Evolutionary conservation across 2,888 invertebrate species (phyloP).

Genomic region (Cremastinae sp.): DNA sequence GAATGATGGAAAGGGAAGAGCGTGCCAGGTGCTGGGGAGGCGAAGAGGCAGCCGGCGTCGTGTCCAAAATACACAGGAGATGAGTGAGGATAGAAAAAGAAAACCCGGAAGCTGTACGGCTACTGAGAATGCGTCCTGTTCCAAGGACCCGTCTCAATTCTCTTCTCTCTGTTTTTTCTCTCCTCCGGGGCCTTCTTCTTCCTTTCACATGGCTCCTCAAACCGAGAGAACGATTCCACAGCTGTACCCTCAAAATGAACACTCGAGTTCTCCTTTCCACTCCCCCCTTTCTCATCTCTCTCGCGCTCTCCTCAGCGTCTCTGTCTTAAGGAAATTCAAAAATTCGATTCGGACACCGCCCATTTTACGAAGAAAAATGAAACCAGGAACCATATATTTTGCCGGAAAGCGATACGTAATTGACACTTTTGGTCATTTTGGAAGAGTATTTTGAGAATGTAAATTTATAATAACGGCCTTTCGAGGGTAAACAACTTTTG

Average conservation of each 20-base stretch:
- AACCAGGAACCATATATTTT: conserved; percentile 43
- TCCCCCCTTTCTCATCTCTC: conserved; percentile 25
- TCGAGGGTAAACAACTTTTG: too few relatives aligned
- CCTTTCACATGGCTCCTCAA: conserved; percentile 54
- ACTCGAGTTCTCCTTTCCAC: not conserved
- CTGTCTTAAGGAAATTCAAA: conserved; percentile 72
- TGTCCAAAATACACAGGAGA: conserved; percentile 68
- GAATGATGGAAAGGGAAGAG: conserved; percentile 45
- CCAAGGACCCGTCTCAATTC: conserved; percentile 71
- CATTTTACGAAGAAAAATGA: conserved; percentile 57
- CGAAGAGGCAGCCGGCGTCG: conserved; percentile 57
- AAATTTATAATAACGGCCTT: too few relatives aligned
- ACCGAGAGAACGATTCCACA: conserved; percentile 27
- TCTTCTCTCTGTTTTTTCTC: conserved; percentile 50
- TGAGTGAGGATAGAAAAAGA: conserved; percentile 49
- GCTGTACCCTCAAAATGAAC: conserved; percentile 49
- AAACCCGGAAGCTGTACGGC: conserved; percentile 77
- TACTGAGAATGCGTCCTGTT: conserved; percentile 76
- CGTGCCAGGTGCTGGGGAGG: conserved; percentile 72
- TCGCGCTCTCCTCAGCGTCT: conserved; percentile 62
- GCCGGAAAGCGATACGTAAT: too few relatives aligned
- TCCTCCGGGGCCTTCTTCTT: conserved; percentile 52
- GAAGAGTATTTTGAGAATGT: not conserved
- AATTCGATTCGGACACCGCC: conserved; percentile 39
- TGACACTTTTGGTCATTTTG: too few relatives aligned